Percentiles rank a stretch among this genome's conserved stretches.
Conservation (phyloP, 2,797 vertebrate species). For the Chaenodraco wilsoni region DNA sequence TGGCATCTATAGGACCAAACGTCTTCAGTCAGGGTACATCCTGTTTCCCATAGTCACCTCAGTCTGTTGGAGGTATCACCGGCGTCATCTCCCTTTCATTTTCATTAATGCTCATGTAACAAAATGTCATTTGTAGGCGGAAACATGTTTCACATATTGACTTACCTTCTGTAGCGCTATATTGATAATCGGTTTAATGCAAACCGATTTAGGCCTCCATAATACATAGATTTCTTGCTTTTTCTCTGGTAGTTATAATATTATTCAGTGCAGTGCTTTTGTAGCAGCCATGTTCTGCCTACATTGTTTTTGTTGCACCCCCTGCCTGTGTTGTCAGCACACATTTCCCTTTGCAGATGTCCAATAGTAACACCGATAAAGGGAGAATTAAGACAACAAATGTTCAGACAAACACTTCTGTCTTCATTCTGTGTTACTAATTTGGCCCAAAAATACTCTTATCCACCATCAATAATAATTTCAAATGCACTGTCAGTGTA, state of each 20-base stretch:
- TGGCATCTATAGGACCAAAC: conserved; percentile 10
- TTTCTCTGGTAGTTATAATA: too few species aligned
- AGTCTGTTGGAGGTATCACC: background rate
- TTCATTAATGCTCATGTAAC: background rate
- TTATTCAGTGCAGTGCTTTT: background rate
- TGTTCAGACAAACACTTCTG: conserved; percentile 14
- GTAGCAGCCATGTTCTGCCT: conserved; percentile 62
- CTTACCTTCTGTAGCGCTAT: background rate
- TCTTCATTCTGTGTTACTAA: conserved; percentile 22
- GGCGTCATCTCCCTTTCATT: background rate
- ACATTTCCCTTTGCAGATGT: conserved; percentile 34
- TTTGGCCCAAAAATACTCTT: background rate
- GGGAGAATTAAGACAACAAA: conserved; percentile 17
- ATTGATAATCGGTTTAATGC: too few species aligned
- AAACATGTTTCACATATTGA: background rate
- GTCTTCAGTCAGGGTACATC: conserved; percentile 18
- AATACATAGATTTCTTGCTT: too few species aligned
- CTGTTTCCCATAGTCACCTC: background rate
- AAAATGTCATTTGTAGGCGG: background rate
- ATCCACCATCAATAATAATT: conserved; percentile 23
- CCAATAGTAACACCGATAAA: conserved; percentile 13
- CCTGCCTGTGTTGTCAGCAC: conserved; percentile 27
- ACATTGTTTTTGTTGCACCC: conserved; percentile 31
- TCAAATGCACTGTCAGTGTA: conserved; percentile 42
- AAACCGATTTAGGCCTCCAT: too few species aligned